These are phyloP conservation scores for Gryllus bimaculatus DNA, from an alignment of 1,140 invertebrate genomes.

Conservation along the genomic window DNA sequence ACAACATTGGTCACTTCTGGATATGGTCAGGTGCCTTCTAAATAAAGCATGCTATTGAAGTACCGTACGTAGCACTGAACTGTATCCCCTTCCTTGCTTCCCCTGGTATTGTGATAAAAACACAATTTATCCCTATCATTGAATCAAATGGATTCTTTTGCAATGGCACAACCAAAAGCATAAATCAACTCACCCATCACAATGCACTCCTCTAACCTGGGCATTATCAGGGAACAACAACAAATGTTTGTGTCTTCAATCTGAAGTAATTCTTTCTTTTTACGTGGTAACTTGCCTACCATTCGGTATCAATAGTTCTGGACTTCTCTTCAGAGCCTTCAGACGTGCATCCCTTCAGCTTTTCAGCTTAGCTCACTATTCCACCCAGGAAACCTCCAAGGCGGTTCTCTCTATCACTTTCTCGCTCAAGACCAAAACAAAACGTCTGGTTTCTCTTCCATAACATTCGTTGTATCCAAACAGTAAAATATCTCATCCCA, in stretches of 20 bases:
- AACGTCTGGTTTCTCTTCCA: not conserved
- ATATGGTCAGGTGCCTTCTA: not conserved
- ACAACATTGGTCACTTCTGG: not conserved
- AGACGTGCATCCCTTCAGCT: not conserved
- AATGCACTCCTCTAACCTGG: not conserved
- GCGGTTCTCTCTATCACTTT: not conserved
- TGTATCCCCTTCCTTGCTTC: not conserved
- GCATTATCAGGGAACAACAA: not conserved
- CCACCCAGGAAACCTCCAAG: too few species aligned
- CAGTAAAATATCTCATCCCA: not conserved
- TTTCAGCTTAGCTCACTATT: not conserved
- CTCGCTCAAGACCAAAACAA: not conserved
- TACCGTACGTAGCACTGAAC: not conserved
- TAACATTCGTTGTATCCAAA: not conserved
- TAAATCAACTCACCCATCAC: not conserved
- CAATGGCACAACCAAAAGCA: not conserved
- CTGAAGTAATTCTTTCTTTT: not conserved
- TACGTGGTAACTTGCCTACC: not conserved
- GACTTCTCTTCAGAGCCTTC: not conserved
- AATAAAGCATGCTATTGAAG: not conserved
- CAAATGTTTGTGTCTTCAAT: not conserved
- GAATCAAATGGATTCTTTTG: not conserved
- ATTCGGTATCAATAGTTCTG: not conserved
- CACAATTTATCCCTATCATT: not conserved
- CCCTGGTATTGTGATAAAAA: not conserved